These are phyloP conservation scores for Xiphophorus hellerii DNA, from an alignment of 2,113 vertebrate genomes.

Conservation along the genomic window DNA sequence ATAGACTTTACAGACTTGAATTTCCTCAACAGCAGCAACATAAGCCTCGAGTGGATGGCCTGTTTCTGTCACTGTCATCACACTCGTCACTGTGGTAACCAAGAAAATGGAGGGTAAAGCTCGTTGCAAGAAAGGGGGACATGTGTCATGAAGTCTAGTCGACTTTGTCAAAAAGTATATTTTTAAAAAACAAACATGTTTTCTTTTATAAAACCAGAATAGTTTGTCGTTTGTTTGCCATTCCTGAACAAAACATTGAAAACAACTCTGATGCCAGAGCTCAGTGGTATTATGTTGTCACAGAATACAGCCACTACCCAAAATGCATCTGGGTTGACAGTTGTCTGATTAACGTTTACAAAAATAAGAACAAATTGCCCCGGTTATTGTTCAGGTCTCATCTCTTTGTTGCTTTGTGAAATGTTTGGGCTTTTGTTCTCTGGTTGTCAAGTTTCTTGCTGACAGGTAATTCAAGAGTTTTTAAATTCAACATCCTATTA, in stretches of 20 bases:
- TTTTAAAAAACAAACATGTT: not conserved
- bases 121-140: not conserved
- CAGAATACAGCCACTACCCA: not conserved
- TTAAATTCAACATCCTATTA: conserved; percentile 23
- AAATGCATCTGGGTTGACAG: conserved; percentile 26
- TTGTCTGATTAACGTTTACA: conserved; percentile 5
- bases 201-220: not conserved
- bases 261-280: not conserved
- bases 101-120: not conserved
- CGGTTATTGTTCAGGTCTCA: not conserved
- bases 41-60: not conserved
- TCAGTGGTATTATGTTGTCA: conserved; percentile 5
- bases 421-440: conserved; percentile 23
- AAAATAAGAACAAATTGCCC: conserved; percentile 11
- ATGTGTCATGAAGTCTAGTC: not conserved
- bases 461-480: conserved; percentile 39
- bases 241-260: not conserved
- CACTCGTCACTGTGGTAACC: not conserved
- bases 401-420: conserved; percentile 20
- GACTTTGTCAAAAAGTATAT: not conserved
- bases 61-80: not conserved
- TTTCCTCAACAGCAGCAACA: not conserved
- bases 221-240: not conserved
- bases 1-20: not conserved
- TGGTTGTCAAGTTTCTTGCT: conserved; percentile 10